Base-by-base conservation (phyloP, 64 coral and sea anemone genomes). In the Platygyra sinensis region DNA sequence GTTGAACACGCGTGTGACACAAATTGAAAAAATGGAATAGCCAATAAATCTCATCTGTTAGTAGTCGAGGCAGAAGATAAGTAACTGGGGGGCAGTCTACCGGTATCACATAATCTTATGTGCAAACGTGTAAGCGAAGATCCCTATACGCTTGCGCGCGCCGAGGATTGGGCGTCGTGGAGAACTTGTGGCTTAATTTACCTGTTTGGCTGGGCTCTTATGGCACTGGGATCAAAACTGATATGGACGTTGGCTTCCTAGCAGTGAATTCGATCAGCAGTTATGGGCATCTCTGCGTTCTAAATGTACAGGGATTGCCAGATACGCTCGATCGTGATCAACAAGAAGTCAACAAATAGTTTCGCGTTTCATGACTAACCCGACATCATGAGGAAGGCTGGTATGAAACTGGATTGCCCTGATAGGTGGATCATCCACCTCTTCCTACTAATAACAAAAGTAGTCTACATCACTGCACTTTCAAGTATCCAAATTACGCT, bases 71-170 rank as follows among this genome's bases (percentile, higher is more conserved):
- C 92, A 90, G 86, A 89, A 13, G 86, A 96, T 75, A 24, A 76
- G 18, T 72, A 76, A 24, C 69, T 86, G 28, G 72, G 93, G 9
- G 46, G 32, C 0, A 67, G 51, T 50, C 67, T 96, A 20, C 90
- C 94, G 0, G 90, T 96, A 5, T 11, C 94, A 96, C 30, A 36
- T 96, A 19, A 96, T 92, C 46, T 24, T 93, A 65, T 73, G 89
- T 60, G 93, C 80, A 32, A 90, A 90, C 38, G 88, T 87, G 72
- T n/a, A 72, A 49, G 51, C 89, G 30, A 38, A 90, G 24, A 72
- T 90, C 31, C 33, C 49, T 16, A 82, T 30, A 17, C 90, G 92
- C 24, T 64, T 19, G 73, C n/a, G 38, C 71, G 80, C 33, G 82
- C 67, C 52, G 73, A n/a, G n/a, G n/a, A n/a, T n/a, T n/a, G n/a